These are phyloP conservation scores for Desoria tigrina DNA, from an alignment of 2,888 invertebrate genomes.

Conservation along the genomic window DNA sequence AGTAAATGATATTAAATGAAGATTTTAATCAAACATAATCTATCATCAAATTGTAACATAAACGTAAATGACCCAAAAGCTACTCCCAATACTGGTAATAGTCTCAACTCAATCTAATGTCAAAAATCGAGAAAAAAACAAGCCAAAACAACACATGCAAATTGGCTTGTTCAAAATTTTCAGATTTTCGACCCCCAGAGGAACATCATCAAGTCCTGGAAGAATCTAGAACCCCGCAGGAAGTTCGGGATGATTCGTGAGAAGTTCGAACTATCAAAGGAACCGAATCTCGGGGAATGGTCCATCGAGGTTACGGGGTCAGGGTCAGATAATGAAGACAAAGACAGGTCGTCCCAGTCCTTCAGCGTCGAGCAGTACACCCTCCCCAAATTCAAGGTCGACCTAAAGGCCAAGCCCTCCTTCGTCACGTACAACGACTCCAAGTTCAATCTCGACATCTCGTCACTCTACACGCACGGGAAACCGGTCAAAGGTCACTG, in stretches of 20 bases:
- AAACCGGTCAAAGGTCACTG: slow-evolving; percentile 28
- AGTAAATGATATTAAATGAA: too few species aligned
- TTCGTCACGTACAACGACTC: slow-evolving; percentile 79
- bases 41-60: too few species aligned
- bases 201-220: slow-evolving; percentile 80
- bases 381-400: slow-evolving; percentile 79
- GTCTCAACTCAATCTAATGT: too few species aligned
- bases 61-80: too few species aligned
- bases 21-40: too few species aligned
- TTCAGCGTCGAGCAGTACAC: slow-evolving; percentile 87
- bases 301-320: slow-evolving; percentile 66
- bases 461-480: slow-evolving; percentile 68
- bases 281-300: slow-evolving; percentile 89
- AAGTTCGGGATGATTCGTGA: neutral
- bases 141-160: too few species aligned
- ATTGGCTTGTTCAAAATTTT: too few species aligned
- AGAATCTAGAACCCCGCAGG: slow-evolving; percentile 62
- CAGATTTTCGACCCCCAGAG: slow-evolving; percentile 57
- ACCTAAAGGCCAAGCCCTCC: slow-evolving; percentile 58
- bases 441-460: slow-evolving; percentile 73
- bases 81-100: too few species aligned
- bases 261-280: slow-evolving; percentile 73
- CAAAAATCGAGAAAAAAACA: too few species aligned
- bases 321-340: slow-evolving; percentile 61
- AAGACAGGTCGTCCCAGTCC: slow-evolving; percentile 60